Evolutionary conservation across 2,113 vertebrate genomes (phyloP).

Genomic region (Pithys albifrons): DNA sequence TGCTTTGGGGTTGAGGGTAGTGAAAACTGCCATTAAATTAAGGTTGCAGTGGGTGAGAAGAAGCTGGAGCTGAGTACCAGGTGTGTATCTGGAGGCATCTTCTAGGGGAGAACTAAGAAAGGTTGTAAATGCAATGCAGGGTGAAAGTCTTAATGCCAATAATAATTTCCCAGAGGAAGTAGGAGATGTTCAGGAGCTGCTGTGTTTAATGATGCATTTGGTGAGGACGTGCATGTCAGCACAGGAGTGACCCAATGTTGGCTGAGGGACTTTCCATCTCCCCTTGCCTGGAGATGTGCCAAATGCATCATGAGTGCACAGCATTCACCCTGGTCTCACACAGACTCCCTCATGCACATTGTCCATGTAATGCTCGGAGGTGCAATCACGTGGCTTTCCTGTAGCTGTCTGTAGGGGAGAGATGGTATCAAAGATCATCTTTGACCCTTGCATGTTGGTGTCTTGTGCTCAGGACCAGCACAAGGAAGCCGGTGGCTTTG

Average conservation of each 20-base stretch:
- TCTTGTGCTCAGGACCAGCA: not conserved
- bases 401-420: not conserved
- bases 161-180: not conserved
- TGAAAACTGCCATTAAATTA: not conserved
- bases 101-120: not conserved
- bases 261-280: not conserved
- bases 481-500: not conserved
- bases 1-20: not conserved
- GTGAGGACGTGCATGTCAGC: not conserved
- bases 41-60: not conserved
- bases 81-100: not conserved
- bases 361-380: not conserved
- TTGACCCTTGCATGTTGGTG: not conserved
- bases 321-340: not conserved
- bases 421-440: not conserved
- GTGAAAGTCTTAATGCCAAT: not conserved
- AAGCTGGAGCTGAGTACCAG: not conserved
- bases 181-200: not conserved
- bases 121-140: not conserved
- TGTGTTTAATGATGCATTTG: not conserved
- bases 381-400: not conserved
- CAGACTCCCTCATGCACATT: rapidly evolving
- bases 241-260: not conserved
- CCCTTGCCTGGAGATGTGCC: not conserved
- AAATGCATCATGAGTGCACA: not conserved